Base-by-base conservation (phyloP, 2,113 vertebrate genomes). In the cattle (Bos taurus) region DNA sequence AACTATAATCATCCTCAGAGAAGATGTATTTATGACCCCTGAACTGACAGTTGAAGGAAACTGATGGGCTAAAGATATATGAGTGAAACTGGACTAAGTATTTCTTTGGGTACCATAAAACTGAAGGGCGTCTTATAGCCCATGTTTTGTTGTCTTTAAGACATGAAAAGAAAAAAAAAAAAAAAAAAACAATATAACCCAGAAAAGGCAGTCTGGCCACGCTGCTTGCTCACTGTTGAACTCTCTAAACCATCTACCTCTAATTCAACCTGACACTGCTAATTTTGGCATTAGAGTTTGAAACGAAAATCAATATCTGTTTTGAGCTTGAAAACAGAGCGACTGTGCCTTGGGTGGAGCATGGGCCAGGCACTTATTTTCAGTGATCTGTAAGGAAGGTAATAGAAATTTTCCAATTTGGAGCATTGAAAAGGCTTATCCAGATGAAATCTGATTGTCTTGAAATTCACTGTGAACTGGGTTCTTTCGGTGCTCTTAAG, bases 271-370 rank as follows among this genome's bases (percentile, higher is more conserved):
- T 94, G 94, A 94, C 95, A 97, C 40, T 21, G 11, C 97, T 97
- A 93, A 99, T 97, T 93, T 97, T 97, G 97, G 93, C 83, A 26
- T 93, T 91, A 97, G 93, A 97, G 97, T 93, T 94, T 89, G 90
- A 62, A 98, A 98, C 95, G 94, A 97, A 98, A 96, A 91, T 71
- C 57, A 84, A 97, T 90, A 96, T 59, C 91, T 93, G 78, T 93
- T 97, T 95, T 91, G 88, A 97, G 81, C 95, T 96, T 95, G 62
- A 40, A 91, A 90, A 71, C 83, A 54, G 86, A 56, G 86, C 52
- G 93, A 91, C 94, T 85, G 21, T 85, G 88, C 88, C 13, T 52
- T 89, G 74, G 74, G 60, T 67, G 93, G 52, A 92, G 30, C 86
- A 36, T 46, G 54, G 57, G 17, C 88, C 71, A 80, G 85, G 88